Base-by-base conservation (phyloP, 1,140 invertebrate genomes). In the Ptiloglossa arizonensis region DNA sequence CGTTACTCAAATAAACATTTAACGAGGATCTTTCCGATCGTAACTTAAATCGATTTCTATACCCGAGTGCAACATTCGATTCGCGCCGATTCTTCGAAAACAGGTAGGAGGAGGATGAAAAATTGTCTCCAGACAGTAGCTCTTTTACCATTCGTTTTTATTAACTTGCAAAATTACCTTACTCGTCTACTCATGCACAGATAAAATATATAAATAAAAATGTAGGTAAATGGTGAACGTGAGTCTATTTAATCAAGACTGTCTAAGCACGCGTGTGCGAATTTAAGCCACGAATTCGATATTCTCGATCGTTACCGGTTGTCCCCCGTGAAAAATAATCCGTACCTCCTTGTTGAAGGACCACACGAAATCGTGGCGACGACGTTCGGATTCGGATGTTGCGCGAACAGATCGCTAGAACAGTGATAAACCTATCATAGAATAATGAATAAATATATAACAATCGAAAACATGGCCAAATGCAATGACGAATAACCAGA, bases 381-480 rank as follows among this genome's bases (percentile, higher is more conserved):
- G 44, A 59, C 24, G 32, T n/a, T 59, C 57, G 52, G 72, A 66
- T 64, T 32, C 46, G 59, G 13, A 48, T 60, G 41, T 46, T 57
- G 56, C 35, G 32, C 50, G 38, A 50, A 71, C 59, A 56, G 59
- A 56, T 85, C 35, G 44, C 74, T 81, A 60, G 81, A 88, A 86
- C 82, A 87, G 63, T 80, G 73, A 87, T 87, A 87, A 87, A 86
- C 75, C 84, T 87, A 86, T 87, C 75, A 87, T 87, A 87, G 74
- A 86, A 56, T 87, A 87, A 88, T 88, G 80, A 87, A 87, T 89
- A 86, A 87, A 87, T 87, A 87, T 86, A 89, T 87, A 89, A 88
- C 86, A 85, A 88, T 83, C 66, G 71, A 88, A 83, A 82, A 83
- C 81, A 86, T 85, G 67, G 72, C 70, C 80, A 89, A 84, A 87